These are phyloP conservation scores for Drosophila tripunctata DNA, from an alignment of 2,888 invertebrate genomes.

Conservation along the genomic window DNA sequence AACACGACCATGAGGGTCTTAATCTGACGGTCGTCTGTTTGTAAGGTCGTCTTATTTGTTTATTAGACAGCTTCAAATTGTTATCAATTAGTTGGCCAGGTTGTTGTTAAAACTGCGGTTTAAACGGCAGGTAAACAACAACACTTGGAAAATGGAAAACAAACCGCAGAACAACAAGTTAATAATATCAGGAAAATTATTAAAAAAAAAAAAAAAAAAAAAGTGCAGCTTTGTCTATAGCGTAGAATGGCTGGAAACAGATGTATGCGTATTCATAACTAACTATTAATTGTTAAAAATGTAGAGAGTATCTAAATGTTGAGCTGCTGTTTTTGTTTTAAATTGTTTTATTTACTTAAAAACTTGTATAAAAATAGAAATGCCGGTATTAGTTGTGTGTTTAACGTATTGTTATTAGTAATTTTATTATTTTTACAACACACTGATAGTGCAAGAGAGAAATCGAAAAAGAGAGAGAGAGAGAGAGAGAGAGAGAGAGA, in stretches of 20 bases:
- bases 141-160: neutral
- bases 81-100: conserved; percentile 37
- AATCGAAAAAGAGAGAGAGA: neutral
- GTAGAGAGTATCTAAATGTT: neutral
- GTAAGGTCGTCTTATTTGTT: conserved; percentile 33
- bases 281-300: neutral
- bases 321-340: neutral
- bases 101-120: conserved; percentile 2
- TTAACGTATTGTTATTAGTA: conserved; percentile 32
- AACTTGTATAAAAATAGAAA: conserved; percentile 4
- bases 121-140: neutral
- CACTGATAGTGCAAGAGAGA: neutral
- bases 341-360: neutral
- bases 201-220: too few relatives aligned
- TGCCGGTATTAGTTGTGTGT: conserved; percentile 29
- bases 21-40: conserved; percentile 27
- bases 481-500: neutral
- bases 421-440: conserved; percentile 42
- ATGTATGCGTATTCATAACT: too few relatives aligned
- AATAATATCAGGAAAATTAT: too few relatives aligned
- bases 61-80: conserved; percentile 16
- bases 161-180: neutral
- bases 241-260: too few relatives aligned
- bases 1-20: conserved; percentile 36
- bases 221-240: too few relatives aligned